Evolutionary conservation across 2,888 invertebrate genomes (phyloP).

Genomic region (Neoascia interrupta): DNA sequence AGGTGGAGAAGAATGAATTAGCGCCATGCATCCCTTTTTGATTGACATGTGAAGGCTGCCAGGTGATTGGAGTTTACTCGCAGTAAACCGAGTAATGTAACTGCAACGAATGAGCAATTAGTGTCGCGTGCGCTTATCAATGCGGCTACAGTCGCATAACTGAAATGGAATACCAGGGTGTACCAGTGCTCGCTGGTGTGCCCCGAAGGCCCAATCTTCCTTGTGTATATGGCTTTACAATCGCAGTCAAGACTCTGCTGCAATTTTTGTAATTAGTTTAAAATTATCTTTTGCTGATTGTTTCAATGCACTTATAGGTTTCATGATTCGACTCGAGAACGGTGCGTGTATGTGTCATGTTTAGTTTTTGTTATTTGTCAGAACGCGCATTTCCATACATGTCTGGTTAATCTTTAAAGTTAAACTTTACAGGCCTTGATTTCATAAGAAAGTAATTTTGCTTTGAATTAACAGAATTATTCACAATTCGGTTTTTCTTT

Average conservation of each 20-base stretch:
- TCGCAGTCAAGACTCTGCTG: conserved; percentile 41
- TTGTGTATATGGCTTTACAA: conserved; percentile 51
- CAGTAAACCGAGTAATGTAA: not conserved
- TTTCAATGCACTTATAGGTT: conserved; percentile 68
- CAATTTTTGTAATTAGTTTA: conserved; percentile 68
- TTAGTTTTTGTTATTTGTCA: too few species aligned
- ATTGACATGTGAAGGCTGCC: conserved; percentile 68
- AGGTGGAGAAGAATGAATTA: conserved; percentile 61
- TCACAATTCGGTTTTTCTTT: too few species aligned
- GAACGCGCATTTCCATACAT: too few species aligned
- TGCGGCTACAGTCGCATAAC: conserved; percentile 46
- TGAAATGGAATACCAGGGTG: conserved; percentile 47
- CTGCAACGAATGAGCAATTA: conserved; percentile 62
- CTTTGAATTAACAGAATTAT: too few species aligned
- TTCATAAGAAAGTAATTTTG: conserved; percentile 73
- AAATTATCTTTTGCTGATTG: conserved; percentile 67
- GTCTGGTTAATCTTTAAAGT: not conserved
- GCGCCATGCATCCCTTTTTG: conserved; percentile 64
- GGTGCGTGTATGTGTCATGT: conserved; percentile 78
- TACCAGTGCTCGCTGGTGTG: conserved; percentile 4
- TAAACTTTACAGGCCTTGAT: not conserved
- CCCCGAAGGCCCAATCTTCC: conserved; percentile 40
- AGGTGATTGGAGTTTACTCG: conserved; percentile 55
- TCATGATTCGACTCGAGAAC: conserved; percentile 64
- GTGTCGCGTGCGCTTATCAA: conserved; percentile 69